Conservation (phyloP, 2,888 invertebrate species). For the Heteropelma amictum region DNA sequence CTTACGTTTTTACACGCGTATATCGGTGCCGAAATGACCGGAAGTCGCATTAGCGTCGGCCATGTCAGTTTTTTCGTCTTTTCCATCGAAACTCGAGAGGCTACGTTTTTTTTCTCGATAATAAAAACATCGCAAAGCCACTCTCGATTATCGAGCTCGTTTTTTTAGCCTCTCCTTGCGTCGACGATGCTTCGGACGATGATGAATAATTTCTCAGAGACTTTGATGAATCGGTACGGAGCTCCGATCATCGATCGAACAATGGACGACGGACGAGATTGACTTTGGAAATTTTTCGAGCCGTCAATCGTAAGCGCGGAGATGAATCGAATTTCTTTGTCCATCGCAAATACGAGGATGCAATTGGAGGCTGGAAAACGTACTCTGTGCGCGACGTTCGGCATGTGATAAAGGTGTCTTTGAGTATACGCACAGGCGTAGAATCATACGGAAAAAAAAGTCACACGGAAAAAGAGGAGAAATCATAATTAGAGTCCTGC, state of each 20-base stretch:
- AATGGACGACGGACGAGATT: neutral
- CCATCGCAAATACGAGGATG: constrained; percentile 33
- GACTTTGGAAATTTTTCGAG: too few relatives aligned
- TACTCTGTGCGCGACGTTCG: too few relatives aligned
- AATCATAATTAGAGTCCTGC: too few relatives aligned
- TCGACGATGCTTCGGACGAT: too few relatives aligned
- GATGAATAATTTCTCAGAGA: neutral
- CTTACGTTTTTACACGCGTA: neutral
- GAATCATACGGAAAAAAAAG: constrained; percentile 11
- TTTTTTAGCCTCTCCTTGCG: too few relatives aligned
- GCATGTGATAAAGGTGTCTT: too few relatives aligned
- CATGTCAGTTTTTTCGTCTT: constrained; percentile 20
- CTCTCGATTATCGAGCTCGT: too few relatives aligned
- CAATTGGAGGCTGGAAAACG: constrained; percentile 47
- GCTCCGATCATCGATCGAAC: neutral
- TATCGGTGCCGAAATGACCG: constrained; percentile 25
- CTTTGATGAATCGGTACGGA: constrained; percentile 54
- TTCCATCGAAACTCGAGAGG: neutral
- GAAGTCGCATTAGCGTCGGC: constrained; percentile 46
- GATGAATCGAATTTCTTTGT: constrained; percentile 14
- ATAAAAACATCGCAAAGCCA: constrained; percentile 42
- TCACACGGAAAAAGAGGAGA: too few relatives aligned
- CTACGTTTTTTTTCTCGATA: constrained; percentile 7
- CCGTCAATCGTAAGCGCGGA: too few relatives aligned
- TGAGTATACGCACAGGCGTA: constrained; percentile 6